Conservation (phyloP, 2,797 vertebrate species). For the Leucoraja ocellata region DNA sequence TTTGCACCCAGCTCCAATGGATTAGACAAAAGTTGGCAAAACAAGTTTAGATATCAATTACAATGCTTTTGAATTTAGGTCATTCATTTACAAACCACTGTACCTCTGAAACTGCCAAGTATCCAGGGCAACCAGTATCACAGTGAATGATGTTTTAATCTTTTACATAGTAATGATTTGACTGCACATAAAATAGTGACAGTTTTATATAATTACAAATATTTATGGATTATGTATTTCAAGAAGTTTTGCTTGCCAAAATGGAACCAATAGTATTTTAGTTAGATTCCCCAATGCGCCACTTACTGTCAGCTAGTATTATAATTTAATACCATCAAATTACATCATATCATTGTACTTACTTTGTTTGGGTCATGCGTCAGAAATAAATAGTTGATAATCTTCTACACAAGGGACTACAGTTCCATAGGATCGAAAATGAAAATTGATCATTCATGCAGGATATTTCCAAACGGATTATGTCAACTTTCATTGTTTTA, state of each 20-base stretch:
- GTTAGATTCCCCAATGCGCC: background rate
- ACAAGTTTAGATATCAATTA: slow-evolving; percentile 5
- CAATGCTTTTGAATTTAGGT: background rate
- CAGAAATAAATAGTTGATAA: background rate
- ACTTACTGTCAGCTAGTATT: background rate
- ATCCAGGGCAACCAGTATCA: background rate
- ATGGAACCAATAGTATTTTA: background rate
- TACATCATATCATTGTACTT: background rate
- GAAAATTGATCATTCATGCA: slow-evolving; percentile 1
- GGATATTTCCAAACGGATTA: background rate
- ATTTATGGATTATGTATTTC: background rate
- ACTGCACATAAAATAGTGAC: background rate
- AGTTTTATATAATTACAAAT: background rate
- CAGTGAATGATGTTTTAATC: background rate
- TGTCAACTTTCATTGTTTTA: background rate
- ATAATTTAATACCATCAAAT: slow-evolving; percentile 10
- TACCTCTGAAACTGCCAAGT: background rate
- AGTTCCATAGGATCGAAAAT: background rate
- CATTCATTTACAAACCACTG: background rate
- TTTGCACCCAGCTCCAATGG: background rate
- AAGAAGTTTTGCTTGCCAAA: background rate
- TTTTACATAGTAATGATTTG: background rate
- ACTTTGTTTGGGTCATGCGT: background rate
- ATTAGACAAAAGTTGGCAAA: background rate
- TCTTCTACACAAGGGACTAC: background rate